Base-by-base conservation (phyloP, 1,140 invertebrate species). In the Cataglyphis hispanica region DNA sequence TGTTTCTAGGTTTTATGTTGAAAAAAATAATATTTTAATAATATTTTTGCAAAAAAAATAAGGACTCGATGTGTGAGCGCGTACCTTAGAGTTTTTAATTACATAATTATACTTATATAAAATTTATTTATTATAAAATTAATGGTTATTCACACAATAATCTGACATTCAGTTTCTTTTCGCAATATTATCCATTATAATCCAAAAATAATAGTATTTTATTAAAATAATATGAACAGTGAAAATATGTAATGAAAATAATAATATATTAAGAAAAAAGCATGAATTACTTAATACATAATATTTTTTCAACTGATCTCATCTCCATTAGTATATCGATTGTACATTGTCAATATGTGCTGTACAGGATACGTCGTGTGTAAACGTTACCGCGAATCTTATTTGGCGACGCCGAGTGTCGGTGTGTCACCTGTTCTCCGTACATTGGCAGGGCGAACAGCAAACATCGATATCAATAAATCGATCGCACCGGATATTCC, bases 391-490 rank as follows among this genome's bases (percentile, higher is more conserved):
- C 67, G 78, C 53, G 50, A 60, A 61, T 43, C 78, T 83, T 83
- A 83, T 74, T 58, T 70, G 64, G 7, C 53, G 53, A 72, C 40
- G 53, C 25, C 25, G 53, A 43, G 67, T 74, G 37, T 83, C 67
- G 67, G 66, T 43, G 53, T 83, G 67, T 72, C 53, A 60, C 53
- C 67, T 83, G 78, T 81, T 72, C 66, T 11, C 37, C 37, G 78
- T 53, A n/a, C 43, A 61, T 69, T 56, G 46, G 76, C 64, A 58
- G 77, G 77, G 31, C 64, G 66, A 60, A 70, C 25, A 11, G 78
- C 67, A 83, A 89, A 86, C 86, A 87, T 90, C 90, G 70, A 85
- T 85, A 86, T 89, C 89, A 76, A 89, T 91, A 90, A 92, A 92
- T 87, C 86, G 84, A 89, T 87, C 85, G 88, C 72, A n/a, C 63